phyloP scores from a whole-genome alignment of 2,797 vertebrate genomes.

The Phoxinus dragarum region DNA sequence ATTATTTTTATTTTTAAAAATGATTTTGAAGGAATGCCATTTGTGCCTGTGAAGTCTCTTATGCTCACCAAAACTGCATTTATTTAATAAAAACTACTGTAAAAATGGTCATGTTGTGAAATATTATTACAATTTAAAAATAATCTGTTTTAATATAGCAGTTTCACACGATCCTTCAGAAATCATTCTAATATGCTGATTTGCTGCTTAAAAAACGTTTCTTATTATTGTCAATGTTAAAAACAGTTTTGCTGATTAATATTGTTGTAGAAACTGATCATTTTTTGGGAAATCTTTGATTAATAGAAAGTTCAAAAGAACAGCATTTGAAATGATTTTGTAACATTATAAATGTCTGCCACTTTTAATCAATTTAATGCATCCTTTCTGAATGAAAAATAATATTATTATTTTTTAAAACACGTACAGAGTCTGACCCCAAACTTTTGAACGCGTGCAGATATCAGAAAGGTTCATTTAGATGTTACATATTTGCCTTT shows the following conservation, averaged over 20 bases:
- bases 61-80: background rate
- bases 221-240: background rate
- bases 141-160: background rate
- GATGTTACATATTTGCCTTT: background rate
- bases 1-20: background rate
- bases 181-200: background rate
- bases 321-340: background rate
- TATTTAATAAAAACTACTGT: background rate
- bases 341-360: slow-evolving; percentile 4
- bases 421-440: background rate
- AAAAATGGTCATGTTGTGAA: background rate
- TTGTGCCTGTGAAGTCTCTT: background rate
- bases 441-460: background rate
- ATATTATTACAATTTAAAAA: background rate
- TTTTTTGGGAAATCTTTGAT: background rate
- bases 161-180: background rate
- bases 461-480: background rate
- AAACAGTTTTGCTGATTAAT: background rate
- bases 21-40: background rate
- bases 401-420: background rate
- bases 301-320: background rate
- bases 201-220: slow-evolving; percentile 8
- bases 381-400: background rate
- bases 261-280: background rate
- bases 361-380: background rate